Percentiles rank a stretch among this genome's conserved stretches.
These are phyloP conservation scores for Mobula hypostoma DNA, from an alignment of 2,113 vertebrate genomes.

Conservation along the genomic window DNA sequence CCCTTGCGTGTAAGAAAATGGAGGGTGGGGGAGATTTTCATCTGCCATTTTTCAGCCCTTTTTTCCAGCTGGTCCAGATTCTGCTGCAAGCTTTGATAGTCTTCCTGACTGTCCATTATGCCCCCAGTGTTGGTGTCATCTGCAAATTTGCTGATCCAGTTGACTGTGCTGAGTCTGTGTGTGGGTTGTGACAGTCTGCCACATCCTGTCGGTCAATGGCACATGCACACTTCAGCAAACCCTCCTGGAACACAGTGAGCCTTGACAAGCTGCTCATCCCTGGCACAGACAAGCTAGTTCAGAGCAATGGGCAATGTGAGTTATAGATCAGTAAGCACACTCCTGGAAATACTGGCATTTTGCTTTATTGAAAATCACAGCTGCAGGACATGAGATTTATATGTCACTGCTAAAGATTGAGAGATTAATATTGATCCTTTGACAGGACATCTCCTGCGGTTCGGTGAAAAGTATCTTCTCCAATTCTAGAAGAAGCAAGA, in stretches of 20 bases:
- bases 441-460: background rate
- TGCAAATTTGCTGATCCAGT: too few species aligned
- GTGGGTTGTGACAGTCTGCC: too few species aligned
- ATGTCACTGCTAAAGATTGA: background rate
- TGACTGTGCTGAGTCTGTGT: too few species aligned
- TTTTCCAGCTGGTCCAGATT: too few species aligned
- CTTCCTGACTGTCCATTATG: too few species aligned
- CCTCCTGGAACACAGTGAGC: background rate
- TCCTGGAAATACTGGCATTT: background rate
- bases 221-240: background rate
- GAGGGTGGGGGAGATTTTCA: too few species aligned
- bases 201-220: too few species aligned
- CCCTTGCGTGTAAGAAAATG: too few species aligned
- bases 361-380: background rate
- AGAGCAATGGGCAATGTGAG: background rate
- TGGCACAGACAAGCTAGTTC: background rate
- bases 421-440: background rate
- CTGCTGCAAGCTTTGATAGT: too few species aligned
- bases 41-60: too few species aligned
- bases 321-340: background rate
- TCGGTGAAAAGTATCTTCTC: constrained; percentile 5
- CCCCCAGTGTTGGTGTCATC: too few species aligned
- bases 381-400: background rate
- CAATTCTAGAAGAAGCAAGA: constrained; percentile 6
- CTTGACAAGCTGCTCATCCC: background rate